Percentiles rank a stretch among this genome's conserved stretches.
phyloP scores from a whole-genome alignment of 2,113 vertebrate species.

The Engraulis encrasicolus region DNA sequence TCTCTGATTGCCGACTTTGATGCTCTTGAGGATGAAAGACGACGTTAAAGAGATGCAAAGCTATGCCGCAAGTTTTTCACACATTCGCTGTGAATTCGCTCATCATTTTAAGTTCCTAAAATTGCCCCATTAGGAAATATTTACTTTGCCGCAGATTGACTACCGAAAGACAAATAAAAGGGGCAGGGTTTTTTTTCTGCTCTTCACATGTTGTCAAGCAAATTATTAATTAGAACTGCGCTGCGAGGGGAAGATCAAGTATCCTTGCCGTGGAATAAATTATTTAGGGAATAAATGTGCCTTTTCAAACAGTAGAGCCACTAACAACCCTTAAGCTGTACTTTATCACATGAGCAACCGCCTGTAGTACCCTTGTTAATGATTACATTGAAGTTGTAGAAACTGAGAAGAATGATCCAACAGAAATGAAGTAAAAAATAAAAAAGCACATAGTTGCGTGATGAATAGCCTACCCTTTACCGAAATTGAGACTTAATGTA shows the following conservation, averaged over 20 bases:
- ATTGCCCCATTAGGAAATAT: constrained; percentile 55
- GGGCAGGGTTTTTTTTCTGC: constrained; percentile 24
- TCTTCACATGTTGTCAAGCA: constrained; percentile 33
- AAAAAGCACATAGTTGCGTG: background rate
- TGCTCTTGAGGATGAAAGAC: constrained; percentile 41
- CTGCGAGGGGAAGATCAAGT: constrained; percentile 31
- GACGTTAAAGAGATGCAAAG: constrained; percentile 43
- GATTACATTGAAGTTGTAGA: constrained; percentile 57
- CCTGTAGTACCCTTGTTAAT: constrained; percentile 46
- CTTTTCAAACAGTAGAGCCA: constrained; percentile 20
- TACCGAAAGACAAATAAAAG: constrained; percentile 28
- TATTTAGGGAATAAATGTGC: constrained; percentile 24
- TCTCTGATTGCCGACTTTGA: constrained; percentile 33
- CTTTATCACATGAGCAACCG: constrained; percentile 43
- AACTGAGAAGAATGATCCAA: background rate
- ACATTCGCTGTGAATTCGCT: constrained; percentile 35
- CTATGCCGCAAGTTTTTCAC: constrained; percentile 35
- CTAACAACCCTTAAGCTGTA: background rate
- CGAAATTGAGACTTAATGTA: background rate
- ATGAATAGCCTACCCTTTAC: background rate
- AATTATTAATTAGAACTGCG: constrained; percentile 45
- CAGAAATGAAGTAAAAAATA: background rate
- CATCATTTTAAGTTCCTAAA: constrained; percentile 46
- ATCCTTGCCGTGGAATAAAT: constrained; percentile 51
- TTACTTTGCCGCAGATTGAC: constrained; percentile 51